phyloP scores from a whole-genome alignment of 2,888 invertebrate genomes.

The Helleia helle region DNA sequence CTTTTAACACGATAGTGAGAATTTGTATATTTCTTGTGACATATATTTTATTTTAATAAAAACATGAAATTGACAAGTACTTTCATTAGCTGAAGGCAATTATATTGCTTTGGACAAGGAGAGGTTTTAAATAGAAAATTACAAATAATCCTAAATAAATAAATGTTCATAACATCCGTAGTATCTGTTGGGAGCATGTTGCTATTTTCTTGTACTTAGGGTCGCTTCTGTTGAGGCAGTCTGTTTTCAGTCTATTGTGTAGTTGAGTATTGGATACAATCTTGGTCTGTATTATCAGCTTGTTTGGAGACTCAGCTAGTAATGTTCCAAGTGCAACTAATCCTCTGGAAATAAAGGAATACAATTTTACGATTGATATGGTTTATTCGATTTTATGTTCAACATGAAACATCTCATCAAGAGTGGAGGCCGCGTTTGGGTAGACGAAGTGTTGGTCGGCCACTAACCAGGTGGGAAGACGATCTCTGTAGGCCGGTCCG shows the following conservation, averaged over 20 bases:
- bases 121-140: not conserved
- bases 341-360: constrained; percentile 62
- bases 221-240: constrained; percentile 36
- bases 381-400: no score
- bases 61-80: constrained; percentile 1
- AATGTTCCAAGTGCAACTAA: constrained; percentile 87
- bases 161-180: constrained; percentile 46
- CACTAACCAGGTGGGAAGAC: no score
- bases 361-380: no score
- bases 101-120: not conserved
- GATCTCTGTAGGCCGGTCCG: no score
- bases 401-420: no score
- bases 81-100: not conserved
- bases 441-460: no score
- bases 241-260: constrained; percentile 51
- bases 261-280: constrained; percentile 44
- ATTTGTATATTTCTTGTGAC: constrained; percentile 4
- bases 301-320: constrained; percentile 60
- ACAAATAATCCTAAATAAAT: constrained; percentile 10
- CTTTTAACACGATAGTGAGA: not conserved
- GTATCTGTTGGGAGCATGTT: constrained; percentile 57
- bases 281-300: constrained; percentile 48
- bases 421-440: no score
- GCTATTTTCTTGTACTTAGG: constrained; percentile 46
- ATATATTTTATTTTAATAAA: constrained; percentile 7